Percentiles rank a stretch among this genome's conserved stretches.
phyloP scores from a whole-genome alignment of 2,888 invertebrate genomes.

The Hetaerina titia region DNA sequence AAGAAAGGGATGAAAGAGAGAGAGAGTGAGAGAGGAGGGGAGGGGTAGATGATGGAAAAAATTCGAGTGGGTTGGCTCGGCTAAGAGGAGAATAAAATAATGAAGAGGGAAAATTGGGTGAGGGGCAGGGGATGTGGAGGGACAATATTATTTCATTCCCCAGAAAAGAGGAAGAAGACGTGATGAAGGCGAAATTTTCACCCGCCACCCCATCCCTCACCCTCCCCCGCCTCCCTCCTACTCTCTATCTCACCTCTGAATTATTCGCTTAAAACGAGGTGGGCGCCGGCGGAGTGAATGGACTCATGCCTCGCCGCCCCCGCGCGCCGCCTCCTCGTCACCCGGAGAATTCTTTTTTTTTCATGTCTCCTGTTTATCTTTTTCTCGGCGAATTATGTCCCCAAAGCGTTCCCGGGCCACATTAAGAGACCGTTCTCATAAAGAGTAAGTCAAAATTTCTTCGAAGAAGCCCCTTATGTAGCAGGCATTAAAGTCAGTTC shows the following conservation, averaged over 20 bases:
- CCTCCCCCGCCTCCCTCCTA: neutral
- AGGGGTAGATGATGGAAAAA: neutral
- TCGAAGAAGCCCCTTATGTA: neutral
- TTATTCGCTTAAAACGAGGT: no score
- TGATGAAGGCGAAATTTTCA: slow-evolving; percentile 36
- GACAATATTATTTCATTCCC: slow-evolving; percentile 1
- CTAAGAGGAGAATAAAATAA: neutral
- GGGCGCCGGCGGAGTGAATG: no score
- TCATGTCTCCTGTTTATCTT: no score
- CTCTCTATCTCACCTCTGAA: neutral
- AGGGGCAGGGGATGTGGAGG: neutral
- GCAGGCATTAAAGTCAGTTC: neutral
- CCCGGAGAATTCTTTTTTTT: no score
- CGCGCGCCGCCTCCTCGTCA: no score
- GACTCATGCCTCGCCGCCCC: no score
- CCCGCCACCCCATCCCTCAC: neutral
- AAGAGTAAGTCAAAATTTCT: neutral
- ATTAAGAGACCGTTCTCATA: slow-evolving; percentile 31
- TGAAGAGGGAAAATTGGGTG: neutral
- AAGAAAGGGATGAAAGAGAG: neutral
- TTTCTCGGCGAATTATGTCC: neutral
- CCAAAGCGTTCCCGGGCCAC: neutral
- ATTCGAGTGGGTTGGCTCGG: neutral
- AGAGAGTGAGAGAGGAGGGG: neutral
- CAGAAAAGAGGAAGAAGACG: neutral